Evolutionary conservation across 1,140 invertebrate genomes (phyloP).

Genomic region (Drosophila kohkoa): DNA sequence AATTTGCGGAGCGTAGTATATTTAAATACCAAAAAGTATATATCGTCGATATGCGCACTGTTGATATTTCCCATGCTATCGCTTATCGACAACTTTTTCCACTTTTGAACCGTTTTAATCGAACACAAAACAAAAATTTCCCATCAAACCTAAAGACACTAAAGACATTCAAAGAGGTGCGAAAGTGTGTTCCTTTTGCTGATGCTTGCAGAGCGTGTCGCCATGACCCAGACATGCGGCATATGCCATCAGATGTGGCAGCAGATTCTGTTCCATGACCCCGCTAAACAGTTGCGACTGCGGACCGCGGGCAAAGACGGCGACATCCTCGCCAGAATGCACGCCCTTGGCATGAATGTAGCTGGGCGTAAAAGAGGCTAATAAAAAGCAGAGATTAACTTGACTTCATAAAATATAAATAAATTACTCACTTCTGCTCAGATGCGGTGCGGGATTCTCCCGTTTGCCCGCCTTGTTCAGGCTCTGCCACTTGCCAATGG

Average conservation of each 20-base stretch:
- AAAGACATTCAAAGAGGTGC: neutral
- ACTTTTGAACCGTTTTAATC: conserved; percentile 22
- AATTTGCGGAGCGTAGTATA: too few species aligned
- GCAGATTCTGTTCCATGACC: conserved; percentile 91
- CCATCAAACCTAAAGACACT: conserved; percentile 14
- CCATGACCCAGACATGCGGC: conserved; percentile 86
- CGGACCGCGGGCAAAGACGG: conserved; percentile 88
- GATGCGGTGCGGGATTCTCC: conserved; percentile 50
- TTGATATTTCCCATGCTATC: neutral
- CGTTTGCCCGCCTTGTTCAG: conserved; percentile 54
- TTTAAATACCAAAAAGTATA: too few species aligned
- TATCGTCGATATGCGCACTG: neutral
- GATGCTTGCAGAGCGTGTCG: conserved; percentile 39
- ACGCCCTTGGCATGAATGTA: conserved; percentile 85
- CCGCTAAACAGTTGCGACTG: conserved; percentile 90
- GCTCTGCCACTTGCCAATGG: conserved; percentile 88
- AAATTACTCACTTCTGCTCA: conserved; percentile 56
- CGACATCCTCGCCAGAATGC: conserved; percentile 90
- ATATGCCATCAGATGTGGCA: conserved; percentile 90
- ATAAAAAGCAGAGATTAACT: neutral
- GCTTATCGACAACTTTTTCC: neutral
- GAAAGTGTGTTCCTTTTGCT: neutral
- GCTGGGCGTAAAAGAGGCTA: conserved; percentile 84
- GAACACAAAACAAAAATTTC: conserved; percentile 44
- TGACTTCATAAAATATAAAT: neutral